Conservation (phyloP, 2,888 invertebrate species). For the Acanthosoma haemorrhoidale region DNA sequence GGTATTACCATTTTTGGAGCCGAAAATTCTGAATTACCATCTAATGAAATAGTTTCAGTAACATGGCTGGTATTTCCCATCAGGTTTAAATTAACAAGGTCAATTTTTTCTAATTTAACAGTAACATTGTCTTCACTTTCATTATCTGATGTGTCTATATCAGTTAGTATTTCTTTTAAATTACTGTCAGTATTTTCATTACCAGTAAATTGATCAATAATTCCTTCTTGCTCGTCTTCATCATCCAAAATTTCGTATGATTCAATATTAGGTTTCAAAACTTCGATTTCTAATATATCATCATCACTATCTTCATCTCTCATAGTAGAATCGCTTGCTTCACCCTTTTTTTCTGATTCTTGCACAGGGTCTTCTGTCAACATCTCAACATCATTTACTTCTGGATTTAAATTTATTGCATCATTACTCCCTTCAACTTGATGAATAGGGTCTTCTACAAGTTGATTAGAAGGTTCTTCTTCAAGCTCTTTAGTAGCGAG, state of each 20-base stretch:
- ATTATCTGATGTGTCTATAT: slow-evolving; percentile 40
- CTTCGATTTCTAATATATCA: slow-evolving; percentile 62
- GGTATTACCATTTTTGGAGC: slow-evolving; percentile 44
- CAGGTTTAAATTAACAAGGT: slow-evolving; percentile 50
- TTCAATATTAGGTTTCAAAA: slow-evolving; percentile 60
- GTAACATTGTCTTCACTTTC: slow-evolving; percentile 34
- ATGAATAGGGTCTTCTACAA: slow-evolving; percentile 25
- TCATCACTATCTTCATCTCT: slow-evolving; percentile 59
- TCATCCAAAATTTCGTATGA: slow-evolving; percentile 61
- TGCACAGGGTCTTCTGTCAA: slow-evolving; percentile 17
- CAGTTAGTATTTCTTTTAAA: slow-evolving; percentile 48
- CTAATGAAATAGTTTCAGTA: slow-evolving; percentile 44
- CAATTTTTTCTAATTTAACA: slow-evolving; percentile 62
- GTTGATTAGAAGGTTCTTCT: neutral
- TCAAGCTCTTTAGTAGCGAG: neutral
- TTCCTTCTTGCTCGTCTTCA: slow-evolving; percentile 51
- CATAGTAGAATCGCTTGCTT: slow-evolving; percentile 42
- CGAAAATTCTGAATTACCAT: slow-evolving; percentile 68
- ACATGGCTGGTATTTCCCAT: slow-evolving; percentile 60
- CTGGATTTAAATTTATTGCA: neutral
- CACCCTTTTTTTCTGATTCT: slow-evolving; percentile 36
- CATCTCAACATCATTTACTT: slow-evolving; percentile 17
- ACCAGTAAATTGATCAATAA: slow-evolving; percentile 46
- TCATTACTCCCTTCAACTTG: neutral
- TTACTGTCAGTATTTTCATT: slow-evolving; percentile 32